Evolutionary conservation across 2,888 invertebrate species (phyloP).

Genomic region (Watsonalla cultraria): DNA sequence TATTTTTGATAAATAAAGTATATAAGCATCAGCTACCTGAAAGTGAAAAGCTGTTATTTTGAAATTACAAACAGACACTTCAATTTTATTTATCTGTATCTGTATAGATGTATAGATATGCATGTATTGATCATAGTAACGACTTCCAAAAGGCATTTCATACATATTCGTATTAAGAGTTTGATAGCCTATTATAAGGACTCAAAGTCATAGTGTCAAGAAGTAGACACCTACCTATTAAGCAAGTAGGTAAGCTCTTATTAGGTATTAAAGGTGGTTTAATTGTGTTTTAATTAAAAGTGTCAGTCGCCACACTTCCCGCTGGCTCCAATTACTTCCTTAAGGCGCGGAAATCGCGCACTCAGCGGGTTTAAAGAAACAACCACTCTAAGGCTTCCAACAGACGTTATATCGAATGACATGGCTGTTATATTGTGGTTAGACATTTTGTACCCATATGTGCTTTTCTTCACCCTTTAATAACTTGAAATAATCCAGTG

Average conservation of each 20-base stretch:
- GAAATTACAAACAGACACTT: too few relatives aligned
- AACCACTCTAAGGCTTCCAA: constrained; percentile 13
- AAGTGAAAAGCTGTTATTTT: too few relatives aligned
- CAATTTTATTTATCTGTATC: too few relatives aligned
- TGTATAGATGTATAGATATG: too few relatives aligned
- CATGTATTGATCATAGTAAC: too few relatives aligned
- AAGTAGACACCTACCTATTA: too few relatives aligned
- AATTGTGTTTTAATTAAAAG: constrained; percentile 3
- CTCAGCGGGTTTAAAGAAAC: constrained; percentile 12
- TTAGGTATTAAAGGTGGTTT: neutral
- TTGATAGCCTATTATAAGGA: too few relatives aligned
- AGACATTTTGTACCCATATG: neutral
- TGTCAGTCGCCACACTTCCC: constrained; percentile 16
- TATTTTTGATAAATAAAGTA: too few relatives aligned
- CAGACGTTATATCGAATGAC: constrained; percentile 15
- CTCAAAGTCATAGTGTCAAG: too few relatives aligned
- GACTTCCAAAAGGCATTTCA: too few relatives aligned
- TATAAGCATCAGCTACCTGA: too few relatives aligned
- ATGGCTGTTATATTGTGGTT: neutral
- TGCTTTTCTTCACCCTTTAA: neutral
- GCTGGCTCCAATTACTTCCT: constrained; percentile 15
- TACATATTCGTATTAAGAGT: too few relatives aligned
- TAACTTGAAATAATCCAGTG: neutral
- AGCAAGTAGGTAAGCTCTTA: neutral
- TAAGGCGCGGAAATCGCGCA: constrained; percentile 8